Base-by-base conservation (phyloP, 2,888 invertebrate species). In the Rugalucina vietnamica region DNA sequence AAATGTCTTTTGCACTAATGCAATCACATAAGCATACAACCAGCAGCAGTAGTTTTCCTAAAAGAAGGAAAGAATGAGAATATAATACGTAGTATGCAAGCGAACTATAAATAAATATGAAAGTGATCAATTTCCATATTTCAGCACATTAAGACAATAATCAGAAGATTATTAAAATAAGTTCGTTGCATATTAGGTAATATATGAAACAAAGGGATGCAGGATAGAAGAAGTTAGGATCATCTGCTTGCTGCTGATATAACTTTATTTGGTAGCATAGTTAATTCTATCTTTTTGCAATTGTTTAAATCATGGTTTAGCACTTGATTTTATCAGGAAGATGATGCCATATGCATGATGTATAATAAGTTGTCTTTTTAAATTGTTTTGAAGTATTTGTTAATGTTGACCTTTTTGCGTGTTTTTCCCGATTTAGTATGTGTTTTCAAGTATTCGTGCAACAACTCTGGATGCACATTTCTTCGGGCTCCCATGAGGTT, bases 91-190 rank as follows among this genome's bases (percentile, higher is more conserved):
- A 34, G 34, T 65, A 65, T 65, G 65, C 34, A n/a, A 65, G 34
- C 34, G 21, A n/a, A n/a, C n/a, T n/a, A n/a, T 65, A 2, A 65
- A 65, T 65, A 65, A 65, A 65, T 65, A 65, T 65, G 65, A 34
- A 65, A 65, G 65, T 65, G 34, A 34, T 65, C 65, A 65, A 34
- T 32, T 65, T 65, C 21, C 65, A 65, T 65, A 65, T 65, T 65
- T 65, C 29, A 60, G 60, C 60, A 60, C 60, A 60, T 29, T 60
- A 34, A 65, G 34, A 65, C 65, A 65, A 65, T 18, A 65, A 32
- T 34, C 65, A 14, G 34, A 65, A 65, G 34, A 32, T 10, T 65
- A 34, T 65, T 65, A 18, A 65, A 10, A 65, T 34, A 34, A 65
- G 32, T 34, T 65, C 1, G 14, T 65, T 65, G 4, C 65, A 65